Base-by-base conservation (phyloP, 2,113 vertebrate genomes). In the Dasyornis broadbenti region DNA sequence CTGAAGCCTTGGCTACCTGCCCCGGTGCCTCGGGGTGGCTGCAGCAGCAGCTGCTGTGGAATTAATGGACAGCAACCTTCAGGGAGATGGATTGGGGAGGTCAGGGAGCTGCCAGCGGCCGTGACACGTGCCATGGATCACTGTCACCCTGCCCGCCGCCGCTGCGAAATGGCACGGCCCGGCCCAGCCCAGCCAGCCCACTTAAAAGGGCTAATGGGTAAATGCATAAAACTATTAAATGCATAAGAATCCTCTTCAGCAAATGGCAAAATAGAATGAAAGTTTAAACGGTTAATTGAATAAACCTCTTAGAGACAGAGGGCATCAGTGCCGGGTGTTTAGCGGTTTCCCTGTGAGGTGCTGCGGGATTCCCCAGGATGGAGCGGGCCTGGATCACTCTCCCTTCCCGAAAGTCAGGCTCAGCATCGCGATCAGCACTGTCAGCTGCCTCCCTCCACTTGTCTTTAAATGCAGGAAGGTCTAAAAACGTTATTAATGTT, bases 201-300 rank as follows among this genome's bases (percentile, higher is more conserved):
- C 89, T 95, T 86, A 95, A 60, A 57, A 79, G 78, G 39, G 9
- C 92, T 92, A 92, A 94, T 82, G 84, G 80, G 60, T 69, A 94
- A 95, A 95, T 71, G 94, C 68, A 94, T 94, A 95, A 95, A 96
- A 94, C 85, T 89, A 96, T 97, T 96, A 97, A 96, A 96, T 77
- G 94, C 82, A 44, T 71, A 71, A 97, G 95, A 92, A 97, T 97
- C 96, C 94, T 70, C 90, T 87, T 44, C 86, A 24, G 80, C 91
- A 70, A 96, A 97, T 37, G 91, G 95, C 52, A 91, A 98, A 97
- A 97, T 90, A 96, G 76, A 96, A 98, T 90, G 97, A 94, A 97
- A 97, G 95, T 97, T 94, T 97, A 97, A 98, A 97, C 56, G 93
- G 97, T 96, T 98, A 97, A 98, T 98, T 97, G 95, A 98, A 98